phyloP scores from a whole-genome alignment of 2,113 vertebrate genomes.

The Peromyscus californicus region DNA sequence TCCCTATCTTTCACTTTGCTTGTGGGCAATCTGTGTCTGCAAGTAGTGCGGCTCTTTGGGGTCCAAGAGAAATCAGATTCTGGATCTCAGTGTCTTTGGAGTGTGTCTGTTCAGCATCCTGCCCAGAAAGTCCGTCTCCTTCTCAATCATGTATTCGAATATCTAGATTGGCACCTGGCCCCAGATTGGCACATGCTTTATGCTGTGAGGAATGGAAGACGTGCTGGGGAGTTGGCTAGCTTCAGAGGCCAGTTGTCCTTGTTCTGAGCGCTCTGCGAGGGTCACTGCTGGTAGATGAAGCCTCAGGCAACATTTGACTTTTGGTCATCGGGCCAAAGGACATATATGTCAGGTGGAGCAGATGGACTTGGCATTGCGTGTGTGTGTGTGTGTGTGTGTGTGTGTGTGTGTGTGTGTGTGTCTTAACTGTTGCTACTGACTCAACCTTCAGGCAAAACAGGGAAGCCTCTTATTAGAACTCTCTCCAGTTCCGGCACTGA shows the following conservation, averaged over 20 bases:
- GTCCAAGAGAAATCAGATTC: not conserved
- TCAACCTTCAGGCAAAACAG: not conserved
- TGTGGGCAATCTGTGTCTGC: slow-evolving; percentile 57
- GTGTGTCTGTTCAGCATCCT: fast-evolving
- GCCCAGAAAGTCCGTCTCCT: not conserved
- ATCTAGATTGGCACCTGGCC: not conserved
- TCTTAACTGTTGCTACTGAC: not conserved
- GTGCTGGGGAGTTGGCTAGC: not conserved
- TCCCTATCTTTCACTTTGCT: not conserved
- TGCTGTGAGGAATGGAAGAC: not conserved
- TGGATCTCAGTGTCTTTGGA: not conserved
- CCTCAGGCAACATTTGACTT: not conserved
- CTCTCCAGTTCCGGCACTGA: not conserved
- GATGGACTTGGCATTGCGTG: not conserved
- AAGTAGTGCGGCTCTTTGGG: not conserved
- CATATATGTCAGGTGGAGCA: not conserved
- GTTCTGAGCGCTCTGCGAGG: not conserved
- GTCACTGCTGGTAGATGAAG: not conserved
- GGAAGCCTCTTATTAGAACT: not conserved
- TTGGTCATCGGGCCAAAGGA: not conserved
- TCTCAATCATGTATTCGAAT: not conserved
- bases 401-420: not conserved
- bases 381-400: not conserved
- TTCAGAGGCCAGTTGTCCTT: not conserved
- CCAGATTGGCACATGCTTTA: not conserved